These are phyloP conservation scores for Bettongia penicillata DNA, from an alignment of 2,113 vertebrate genomes.

Conservation along the genomic window DNA sequence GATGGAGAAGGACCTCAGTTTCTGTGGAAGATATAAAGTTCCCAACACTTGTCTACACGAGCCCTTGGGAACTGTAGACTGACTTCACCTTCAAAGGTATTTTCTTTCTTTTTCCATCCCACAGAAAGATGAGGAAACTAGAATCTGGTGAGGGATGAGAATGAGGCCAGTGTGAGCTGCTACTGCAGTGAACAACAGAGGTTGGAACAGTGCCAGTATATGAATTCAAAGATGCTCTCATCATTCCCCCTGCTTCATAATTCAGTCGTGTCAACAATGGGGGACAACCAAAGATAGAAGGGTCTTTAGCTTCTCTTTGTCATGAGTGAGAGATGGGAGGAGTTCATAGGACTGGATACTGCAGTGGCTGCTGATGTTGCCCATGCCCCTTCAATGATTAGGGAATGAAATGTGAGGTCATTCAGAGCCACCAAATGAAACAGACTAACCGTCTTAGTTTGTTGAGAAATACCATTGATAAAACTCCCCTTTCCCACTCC, in stretches of 20 bases:
- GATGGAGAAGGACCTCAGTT: neutral
- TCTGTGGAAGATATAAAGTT: neutral
- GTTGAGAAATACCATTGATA: neutral
- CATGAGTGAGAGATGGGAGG: neutral
- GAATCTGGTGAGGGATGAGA: neutral
- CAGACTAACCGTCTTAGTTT: neutral
- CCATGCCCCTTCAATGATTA: neutral
- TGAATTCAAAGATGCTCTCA: neutral
- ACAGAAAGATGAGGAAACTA: neutral
- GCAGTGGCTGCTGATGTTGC: neutral
- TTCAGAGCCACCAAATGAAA: neutral
- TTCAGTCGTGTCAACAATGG: neutral
- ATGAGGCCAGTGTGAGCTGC: neutral
- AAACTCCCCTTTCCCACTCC: neutral
- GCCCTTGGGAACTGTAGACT: neutral
- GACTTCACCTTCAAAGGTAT: neutral
- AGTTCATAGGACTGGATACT: too few species aligned
- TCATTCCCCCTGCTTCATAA: neutral
- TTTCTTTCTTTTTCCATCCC: neutral
- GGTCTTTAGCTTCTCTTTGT: neutral
- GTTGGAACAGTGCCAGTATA: neutral
- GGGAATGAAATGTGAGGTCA: neutral
- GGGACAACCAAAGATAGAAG: neutral
- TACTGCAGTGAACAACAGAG: neutral
- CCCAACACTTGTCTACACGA: neutral